Conservation (phyloP, 2,113 vertebrate genomes). For the Catharus minimus region DNA sequence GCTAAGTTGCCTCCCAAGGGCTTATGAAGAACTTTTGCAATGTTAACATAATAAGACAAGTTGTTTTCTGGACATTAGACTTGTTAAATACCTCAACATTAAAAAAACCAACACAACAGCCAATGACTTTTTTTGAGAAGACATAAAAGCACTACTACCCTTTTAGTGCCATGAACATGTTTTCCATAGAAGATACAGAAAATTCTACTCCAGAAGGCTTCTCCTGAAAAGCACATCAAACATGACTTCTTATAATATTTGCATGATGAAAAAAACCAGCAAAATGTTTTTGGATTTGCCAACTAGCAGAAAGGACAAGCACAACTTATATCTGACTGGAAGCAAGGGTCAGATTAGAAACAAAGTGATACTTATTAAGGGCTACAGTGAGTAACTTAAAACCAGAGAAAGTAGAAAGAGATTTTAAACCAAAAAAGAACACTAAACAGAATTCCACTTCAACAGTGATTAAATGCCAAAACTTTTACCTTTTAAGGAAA, state of each 20-base stretch:
- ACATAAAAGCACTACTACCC: neutral
- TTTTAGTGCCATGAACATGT: neutral
- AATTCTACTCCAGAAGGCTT: neutral
- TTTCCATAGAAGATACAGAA: neutral
- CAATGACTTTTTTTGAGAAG: neutral
- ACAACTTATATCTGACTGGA: neutral
- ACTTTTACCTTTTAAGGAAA: neutral
- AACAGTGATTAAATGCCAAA: neutral
- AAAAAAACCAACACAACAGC: neutral
- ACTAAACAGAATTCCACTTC: neutral
- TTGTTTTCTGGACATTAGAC: conserved; percentile 13
- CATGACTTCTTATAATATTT: neutral
- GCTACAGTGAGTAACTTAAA: neutral
- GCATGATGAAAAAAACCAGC: neutral
- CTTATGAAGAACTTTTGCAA: conserved; percentile 31
- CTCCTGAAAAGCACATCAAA: neutral
- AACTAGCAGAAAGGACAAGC: neutral
- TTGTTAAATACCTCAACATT: conserved; percentile 14
- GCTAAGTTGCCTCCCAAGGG: conserved; percentile 18
- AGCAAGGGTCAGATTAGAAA: neutral
- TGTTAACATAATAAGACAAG: conserved; percentile 7
- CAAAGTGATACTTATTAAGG: neutral
- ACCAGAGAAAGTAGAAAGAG: neutral
- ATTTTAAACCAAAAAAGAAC: neutral
- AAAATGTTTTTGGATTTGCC: neutral